Base-by-base conservation (phyloP, 2,888 invertebrate genomes). In the Neuroscelio doddi region DNA sequence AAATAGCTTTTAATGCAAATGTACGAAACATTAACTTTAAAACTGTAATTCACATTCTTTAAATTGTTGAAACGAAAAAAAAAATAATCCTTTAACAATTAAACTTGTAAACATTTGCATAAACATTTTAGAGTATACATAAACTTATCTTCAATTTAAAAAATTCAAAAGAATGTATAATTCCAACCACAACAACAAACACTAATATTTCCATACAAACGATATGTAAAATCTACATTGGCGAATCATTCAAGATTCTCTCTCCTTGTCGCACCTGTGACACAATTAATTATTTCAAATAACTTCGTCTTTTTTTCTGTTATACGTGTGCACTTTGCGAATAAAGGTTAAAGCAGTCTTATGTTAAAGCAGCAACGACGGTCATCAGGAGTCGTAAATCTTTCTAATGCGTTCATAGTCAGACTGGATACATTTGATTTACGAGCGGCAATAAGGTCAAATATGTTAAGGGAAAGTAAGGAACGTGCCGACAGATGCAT, bases 381-480 rank as follows among this genome's bases (percentile, higher is more conserved):
- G 66, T 66, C 62, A 66, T 52, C n/a, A 55, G 46, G 41, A 47
- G 52, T 64, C 69, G 66, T 72, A 69, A 72, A 72, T 72, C 68
- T 69, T 70, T 53, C 57, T 61, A 70, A 70, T 70, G 67, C 69
- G 68, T 45, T 67, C 63, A 66, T 66, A 68, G 59, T 49, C 58
- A 29, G 46, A 63, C 62, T 58, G 64, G 63, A 66, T 69, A 57
- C 70, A 46, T 66, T 69, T 69, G 68, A 69, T 72, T 69, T 72
- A 72, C 57, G 62, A 53, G 36, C 66, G 49, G 69, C 66, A 72
- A 69, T 72, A 72, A 69, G 72, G 68, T 70, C 67, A 69, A 69
- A 70, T 68, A 70, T 72, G 70, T 69, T 69, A 70, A 70, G 70
- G 67, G 70, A 72, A 72, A 72, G 70, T 70, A 36, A 62, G 52